A percentile compares a stretch with the other conserved stretches of the same genome.
phyloP scores from a whole-genome alignment of 2,797 vertebrate species.

The Anguilla anguilla region DNA sequence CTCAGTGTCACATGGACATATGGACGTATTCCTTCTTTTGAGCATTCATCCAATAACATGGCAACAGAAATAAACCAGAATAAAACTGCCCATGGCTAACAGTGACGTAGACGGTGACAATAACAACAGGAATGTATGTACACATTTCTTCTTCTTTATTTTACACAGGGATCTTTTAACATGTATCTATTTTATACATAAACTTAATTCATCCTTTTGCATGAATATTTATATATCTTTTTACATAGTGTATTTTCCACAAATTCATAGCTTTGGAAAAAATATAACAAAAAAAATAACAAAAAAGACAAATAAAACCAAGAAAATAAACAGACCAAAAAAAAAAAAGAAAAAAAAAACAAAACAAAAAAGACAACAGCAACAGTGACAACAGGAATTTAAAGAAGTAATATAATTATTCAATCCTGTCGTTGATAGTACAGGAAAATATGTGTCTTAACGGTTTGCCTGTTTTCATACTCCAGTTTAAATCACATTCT shows the following conservation, averaged over 20 bases:
- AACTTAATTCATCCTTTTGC: conserved; percentile 51
- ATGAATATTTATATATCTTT: conserved; percentile 43
- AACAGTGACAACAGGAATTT: not conserved
- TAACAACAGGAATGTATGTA: conserved; percentile 47
- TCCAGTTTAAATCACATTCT: not conserved
- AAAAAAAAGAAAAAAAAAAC: conserved; percentile 48
- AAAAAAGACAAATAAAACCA: conserved; percentile 57
- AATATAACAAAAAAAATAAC: conserved; percentile 48
- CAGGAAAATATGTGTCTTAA: not conserved
- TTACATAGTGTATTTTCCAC: conserved; percentile 52
- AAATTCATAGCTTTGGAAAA: conserved; percentile 40
- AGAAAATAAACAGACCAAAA: conserved; percentile 40
- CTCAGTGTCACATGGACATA: not conserved
- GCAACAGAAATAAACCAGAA: not conserved
- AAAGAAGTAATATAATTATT: not conserved
- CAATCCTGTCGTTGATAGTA: not conserved
- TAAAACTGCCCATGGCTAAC: not conserved
- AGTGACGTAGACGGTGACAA: not conserved
- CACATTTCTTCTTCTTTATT: conserved; percentile 63
- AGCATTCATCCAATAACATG: not conserved
- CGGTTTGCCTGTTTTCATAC: not conserved
- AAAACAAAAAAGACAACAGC: conserved; percentile 55
- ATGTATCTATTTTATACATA: conserved; percentile 70
- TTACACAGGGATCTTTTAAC: conserved; percentile 69
- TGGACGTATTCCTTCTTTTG: not conserved